These are phyloP conservation scores for Nycticorax nycticorax DNA, from an alignment of 2,113 vertebrate genomes.

Conservation along the genomic window DNA sequence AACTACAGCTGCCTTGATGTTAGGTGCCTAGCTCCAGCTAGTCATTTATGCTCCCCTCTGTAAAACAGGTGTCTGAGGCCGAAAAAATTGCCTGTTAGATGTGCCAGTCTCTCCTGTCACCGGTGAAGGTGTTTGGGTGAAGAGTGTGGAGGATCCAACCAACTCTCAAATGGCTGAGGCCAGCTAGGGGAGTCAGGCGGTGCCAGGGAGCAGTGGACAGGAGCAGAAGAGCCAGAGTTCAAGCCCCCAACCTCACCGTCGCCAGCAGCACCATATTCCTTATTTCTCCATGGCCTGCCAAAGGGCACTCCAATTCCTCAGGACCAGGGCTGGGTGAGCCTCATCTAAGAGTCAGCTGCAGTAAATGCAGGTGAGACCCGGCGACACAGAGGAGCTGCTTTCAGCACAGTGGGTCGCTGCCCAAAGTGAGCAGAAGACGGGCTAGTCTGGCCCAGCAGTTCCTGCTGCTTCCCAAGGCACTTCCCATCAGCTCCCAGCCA, in stretches of 20 bases:
- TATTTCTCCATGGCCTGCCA: background rate
- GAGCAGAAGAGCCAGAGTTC: fast-evolving
- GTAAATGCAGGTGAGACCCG: fast-evolving
- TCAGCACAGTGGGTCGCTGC: fast-evolving
- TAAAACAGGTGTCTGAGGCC: background rate
- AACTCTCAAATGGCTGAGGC: background rate
- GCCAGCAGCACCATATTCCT: background rate
- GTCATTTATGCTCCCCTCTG: background rate
- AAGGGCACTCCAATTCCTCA: background rate
- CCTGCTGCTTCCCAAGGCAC: background rate
- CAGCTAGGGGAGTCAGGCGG: fast-evolving
- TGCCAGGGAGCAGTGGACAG: fast-evolving
- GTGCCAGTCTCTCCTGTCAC: background rate
- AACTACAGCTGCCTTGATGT: background rate
- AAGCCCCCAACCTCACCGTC: background rate
- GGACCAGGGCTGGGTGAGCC: background rate
- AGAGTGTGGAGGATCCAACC: background rate
- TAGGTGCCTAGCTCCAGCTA: background rate
- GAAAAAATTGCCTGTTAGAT: background rate
- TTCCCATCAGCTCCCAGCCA: background rate
- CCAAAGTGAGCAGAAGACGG: background rate
- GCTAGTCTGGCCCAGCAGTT: background rate
- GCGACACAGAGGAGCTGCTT: fast-evolving
- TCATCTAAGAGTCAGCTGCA: background rate
- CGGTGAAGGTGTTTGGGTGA: background rate